Percentiles rank a stretch among this genome's conserved stretches.
Evolutionary conservation across 2,888 invertebrate genomes (phyloP).

Genomic region (Nasonia oneida): DNA sequence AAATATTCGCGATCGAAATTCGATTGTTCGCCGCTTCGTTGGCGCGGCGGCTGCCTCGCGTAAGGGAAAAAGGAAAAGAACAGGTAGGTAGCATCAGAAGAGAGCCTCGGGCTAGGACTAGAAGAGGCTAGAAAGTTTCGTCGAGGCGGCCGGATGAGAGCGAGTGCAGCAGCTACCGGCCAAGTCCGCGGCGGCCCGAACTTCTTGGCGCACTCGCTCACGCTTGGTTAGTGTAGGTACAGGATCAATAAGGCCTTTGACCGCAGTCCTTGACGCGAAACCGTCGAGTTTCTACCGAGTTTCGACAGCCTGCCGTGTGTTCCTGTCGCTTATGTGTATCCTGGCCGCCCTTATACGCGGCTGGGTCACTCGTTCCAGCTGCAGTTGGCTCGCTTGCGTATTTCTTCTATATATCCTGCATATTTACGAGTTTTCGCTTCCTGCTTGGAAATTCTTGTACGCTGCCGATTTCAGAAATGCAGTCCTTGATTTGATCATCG

Average conservation of each 20-base stretch:
- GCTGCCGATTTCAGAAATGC: not conserved
- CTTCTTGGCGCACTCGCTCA: slow-evolving; percentile 61
- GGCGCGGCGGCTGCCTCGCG: slow-evolving; percentile 5
- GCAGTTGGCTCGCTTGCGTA: not conserved
- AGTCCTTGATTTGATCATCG: no score
- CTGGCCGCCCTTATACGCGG: not conserved
- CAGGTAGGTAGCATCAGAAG: slow-evolving; percentile 21
- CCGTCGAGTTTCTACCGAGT: slow-evolving; percentile 63
- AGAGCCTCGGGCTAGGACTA: slow-evolving; percentile 59
- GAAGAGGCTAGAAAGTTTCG: slow-evolving; percentile 62
- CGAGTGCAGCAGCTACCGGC: slow-evolving; percentile 23
- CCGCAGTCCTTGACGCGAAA: slow-evolving; percentile 65
- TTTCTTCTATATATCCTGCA: not conserved
- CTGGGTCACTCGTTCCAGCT: not conserved
- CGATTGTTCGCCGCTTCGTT: slow-evolving; percentile 62
- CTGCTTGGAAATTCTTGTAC: not conserved
- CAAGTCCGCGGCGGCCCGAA: slow-evolving; percentile 62
- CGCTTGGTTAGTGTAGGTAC: slow-evolving; percentile 1
- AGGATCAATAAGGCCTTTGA: slow-evolving; percentile 68
- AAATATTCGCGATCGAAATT: slow-evolving; percentile 62
- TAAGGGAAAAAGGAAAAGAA: slow-evolving; percentile 6
- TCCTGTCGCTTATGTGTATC: not conserved
- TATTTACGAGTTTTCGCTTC: not conserved
- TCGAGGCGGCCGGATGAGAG: slow-evolving; percentile 26
- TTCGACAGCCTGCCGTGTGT: slow-evolving; percentile 55